Conservation (phyloP, 2,797 vertebrate species). For the Spinibarbus caldwelli region DNA sequence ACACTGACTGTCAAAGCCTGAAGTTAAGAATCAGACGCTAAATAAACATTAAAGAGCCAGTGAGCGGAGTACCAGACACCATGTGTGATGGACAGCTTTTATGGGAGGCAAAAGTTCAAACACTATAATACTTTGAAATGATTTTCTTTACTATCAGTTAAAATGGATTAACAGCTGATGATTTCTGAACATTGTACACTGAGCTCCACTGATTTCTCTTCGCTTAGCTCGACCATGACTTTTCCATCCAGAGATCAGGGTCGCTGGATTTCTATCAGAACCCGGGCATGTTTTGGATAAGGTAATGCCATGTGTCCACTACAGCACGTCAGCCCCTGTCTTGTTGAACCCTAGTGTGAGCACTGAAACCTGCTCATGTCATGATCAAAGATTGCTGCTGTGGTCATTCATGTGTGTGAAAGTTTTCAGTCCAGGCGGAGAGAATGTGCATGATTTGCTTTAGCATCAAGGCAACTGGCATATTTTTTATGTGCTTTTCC, state of each 20-base stretch:
- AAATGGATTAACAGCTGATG: neutral
- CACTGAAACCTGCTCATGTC: neutral
- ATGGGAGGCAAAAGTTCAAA: neutral
- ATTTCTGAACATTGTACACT: conserved; percentile 4
- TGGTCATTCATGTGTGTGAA: conserved; percentile 1
- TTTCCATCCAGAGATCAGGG: conserved; percentile 98
- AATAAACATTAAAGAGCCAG: neutral
- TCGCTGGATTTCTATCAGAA: conserved; percentile 98
- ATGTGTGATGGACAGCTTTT: conserved; percentile 4
- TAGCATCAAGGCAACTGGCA: neutral
- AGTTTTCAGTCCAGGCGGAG: neutral
- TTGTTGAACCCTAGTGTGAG: neutral
- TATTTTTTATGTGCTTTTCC: neutral
- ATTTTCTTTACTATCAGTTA: neutral
- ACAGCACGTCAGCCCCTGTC: conserved; percentile 80
- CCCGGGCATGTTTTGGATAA: conserved; percentile 98
- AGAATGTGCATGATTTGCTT: conserved; percentile 24
- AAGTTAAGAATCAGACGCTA: neutral
- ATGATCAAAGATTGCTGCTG: neutral
- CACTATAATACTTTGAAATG: neutral
- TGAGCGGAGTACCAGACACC: neutral
- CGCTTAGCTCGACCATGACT: conserved; percentile 94
- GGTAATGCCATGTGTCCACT: conserved; percentile 90
- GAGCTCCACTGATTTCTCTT: conserved; percentile 80
- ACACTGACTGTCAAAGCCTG: neutral